A percentile compares a stretch with the other conserved stretches of the same genome.
phyloP scores from a whole-genome alignment of 1,140 invertebrate genomes.

The Zeugodacus cucurbitae region DNA sequence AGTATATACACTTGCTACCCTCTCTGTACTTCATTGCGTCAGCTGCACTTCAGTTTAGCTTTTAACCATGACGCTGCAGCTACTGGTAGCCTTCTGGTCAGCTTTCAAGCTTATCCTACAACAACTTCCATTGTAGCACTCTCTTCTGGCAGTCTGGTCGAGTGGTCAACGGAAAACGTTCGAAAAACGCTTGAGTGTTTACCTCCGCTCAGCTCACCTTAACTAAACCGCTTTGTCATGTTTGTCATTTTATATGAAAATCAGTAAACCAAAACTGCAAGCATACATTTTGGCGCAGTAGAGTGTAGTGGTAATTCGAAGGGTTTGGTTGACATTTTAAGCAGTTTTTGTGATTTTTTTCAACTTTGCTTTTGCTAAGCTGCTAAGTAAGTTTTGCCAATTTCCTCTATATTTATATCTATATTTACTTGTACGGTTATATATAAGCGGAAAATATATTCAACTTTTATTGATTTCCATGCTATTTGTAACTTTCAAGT shows the following conservation, averaged over 20 bases:
- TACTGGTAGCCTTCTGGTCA: not conserved
- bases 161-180: slow-evolving; percentile 4
- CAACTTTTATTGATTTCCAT: not conserved
- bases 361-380: not conserved
- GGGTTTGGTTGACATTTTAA: not conserved
- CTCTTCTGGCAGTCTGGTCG: not conserved
- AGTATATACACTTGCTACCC: not conserved
- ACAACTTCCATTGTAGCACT: not conserved
- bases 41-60: not conserved
- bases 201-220: not conserved
- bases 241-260: slow-evolving; percentile 13
- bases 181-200: not conserved
- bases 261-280: not conserved
- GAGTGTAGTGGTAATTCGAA: not conserved
- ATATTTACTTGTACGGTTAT: not conserved
- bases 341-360: not conserved
- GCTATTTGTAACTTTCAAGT: not conserved
- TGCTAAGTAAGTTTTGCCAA: not conserved
- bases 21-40: not conserved
- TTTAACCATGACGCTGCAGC: not conserved
- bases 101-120: not conserved
- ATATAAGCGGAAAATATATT: not conserved
- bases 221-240: not conserved
- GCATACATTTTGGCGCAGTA: not conserved
- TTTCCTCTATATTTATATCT: not conserved